These are phyloP conservation scores for Pogonocichla stellata DNA, from an alignment of 2,113 vertebrate species.

Conservation along the genomic window DNA sequence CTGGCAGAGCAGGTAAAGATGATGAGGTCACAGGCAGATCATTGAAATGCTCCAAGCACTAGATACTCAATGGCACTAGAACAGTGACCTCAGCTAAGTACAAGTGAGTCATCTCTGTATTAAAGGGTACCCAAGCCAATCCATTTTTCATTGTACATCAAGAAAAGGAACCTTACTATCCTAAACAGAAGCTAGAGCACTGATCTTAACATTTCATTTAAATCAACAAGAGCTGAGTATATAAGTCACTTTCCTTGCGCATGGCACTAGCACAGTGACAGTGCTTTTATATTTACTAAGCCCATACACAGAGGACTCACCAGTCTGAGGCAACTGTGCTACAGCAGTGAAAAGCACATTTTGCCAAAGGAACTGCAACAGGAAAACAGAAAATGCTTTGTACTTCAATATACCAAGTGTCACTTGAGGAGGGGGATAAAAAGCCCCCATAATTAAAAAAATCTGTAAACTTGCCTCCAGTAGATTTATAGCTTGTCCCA, in stretches of 20 bases:
- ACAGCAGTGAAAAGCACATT: not conserved
- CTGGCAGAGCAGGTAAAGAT: not conserved
- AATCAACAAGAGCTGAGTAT: not conserved
- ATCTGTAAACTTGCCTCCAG: slow-evolving; percentile 78
- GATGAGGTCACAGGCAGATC: not conserved
- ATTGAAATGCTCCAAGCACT: not conserved
- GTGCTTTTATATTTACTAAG: not conserved
- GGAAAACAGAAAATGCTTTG: not conserved
- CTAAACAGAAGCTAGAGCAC: not conserved
- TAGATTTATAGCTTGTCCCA: slow-evolving; percentile 82
- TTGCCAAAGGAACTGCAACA: not conserved
- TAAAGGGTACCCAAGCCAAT: not conserved
- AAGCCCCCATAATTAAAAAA: not conserved
- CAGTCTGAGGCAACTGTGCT: not conserved
- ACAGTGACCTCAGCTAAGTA: not conserved
- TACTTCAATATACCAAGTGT: not conserved
- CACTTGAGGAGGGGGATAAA: not conserved
- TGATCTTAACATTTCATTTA: not conserved
- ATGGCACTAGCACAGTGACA: not conserved
- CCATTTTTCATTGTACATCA: not conserved
- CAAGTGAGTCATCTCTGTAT: not conserved
- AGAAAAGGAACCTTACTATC: not conserved
- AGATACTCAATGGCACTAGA: not conserved
- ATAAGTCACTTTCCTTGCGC: not conserved
- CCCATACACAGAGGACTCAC: not conserved